Evolutionary conservation across 2,797 vertebrate genomes (phyloP), one percentile per base, ranked within the genome.

Genomic region (Masticophis lateralis): DNA sequence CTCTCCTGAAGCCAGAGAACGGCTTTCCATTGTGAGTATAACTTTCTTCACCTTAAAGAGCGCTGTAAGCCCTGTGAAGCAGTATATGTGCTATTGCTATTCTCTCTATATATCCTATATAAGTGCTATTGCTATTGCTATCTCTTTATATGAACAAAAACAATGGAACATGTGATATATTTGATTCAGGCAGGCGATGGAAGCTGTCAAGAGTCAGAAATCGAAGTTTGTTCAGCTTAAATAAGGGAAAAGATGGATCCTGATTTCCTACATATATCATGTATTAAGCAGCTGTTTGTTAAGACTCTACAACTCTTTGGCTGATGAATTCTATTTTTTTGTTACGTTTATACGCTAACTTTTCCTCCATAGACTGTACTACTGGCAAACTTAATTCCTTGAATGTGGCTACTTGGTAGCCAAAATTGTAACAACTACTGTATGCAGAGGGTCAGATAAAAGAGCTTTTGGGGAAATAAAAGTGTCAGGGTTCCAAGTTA

Each of bases 11-110:
- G 98, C 98, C n/a, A 95, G 97, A 11, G 97, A 96, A 20, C 95
- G 97, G 94, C 97, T 97, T 4, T 95, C 96, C 55, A 94, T 94
- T 91, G 98, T 99, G 94, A 98, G 98, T 96, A 90, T 90, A 51
- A n/a, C 88, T 27, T 2, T 7, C 27, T 86, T 92, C 4, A n/a
- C 28, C 61, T 63, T n/a, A 63, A 27, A 63, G 61, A 5, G 27
- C 27, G 11, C 4, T 63, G 11, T 63, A 63, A 63, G 5, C 27
- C 61, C 61, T 12, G 27, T 63, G 61, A 63, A 63, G 61, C 27
- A 0, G 61, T 63, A 63, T 63, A n/a, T 63, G 12, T 28, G 27
- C 61, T 61, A 25, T 61, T 61, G 60, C 22, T 25, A 61, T 60
- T 60, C 59, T 22, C 59, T 60, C 6, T 60, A 2, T 60, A 60